A percentile compares a stretch with the other conserved stretches of the same genome.
These are phyloP conservation scores for Drosophila setifemur DNA, from an alignment of 1,140 invertebrate species.

Conservation along the genomic window DNA sequence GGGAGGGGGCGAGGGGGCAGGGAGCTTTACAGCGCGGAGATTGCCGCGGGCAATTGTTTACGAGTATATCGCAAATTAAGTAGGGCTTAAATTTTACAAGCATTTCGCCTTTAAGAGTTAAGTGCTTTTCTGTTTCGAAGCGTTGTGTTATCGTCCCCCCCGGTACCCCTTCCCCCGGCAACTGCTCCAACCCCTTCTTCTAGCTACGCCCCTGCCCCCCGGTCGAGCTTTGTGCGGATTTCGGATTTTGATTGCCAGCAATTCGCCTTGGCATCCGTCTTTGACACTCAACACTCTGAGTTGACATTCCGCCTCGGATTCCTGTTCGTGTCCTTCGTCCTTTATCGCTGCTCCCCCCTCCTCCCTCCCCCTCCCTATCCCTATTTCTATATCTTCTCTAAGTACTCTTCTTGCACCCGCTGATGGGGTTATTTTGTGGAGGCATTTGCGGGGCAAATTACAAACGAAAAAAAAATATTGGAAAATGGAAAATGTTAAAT, in stretches of 20 bases:
- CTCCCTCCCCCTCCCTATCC: background rate
- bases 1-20: background rate
- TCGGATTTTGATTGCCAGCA: slow-evolving; percentile 48
- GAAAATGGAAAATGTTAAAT: too few species aligned
- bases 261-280: slow-evolving; percentile 41
- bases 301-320: slow-evolving; percentile 44
- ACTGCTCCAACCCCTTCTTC: background rate
- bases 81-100: slow-evolving; percentile 80
- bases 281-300: slow-evolving; percentile 44
- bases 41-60: slow-evolving; percentile 71
- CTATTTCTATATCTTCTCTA: background rate
- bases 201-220: too few species aligned
- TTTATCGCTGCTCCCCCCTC: slow-evolving; percentile 1
- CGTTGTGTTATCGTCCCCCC: background rate
- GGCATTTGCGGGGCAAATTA: too few species aligned
- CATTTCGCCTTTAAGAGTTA: slow-evolving; percentile 79
- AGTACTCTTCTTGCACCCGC: background rate
- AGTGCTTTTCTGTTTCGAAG: slow-evolving; percentile 67
- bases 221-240: slow-evolving; percentile 16
- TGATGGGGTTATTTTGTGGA: too few species aligned
- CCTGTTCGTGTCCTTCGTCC: slow-evolving; percentile 11
- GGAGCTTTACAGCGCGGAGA: background rate
- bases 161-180: background rate
- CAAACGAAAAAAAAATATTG: too few species aligned
- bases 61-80: slow-evolving; percentile 78